phyloP scores from a whole-genome alignment of 2,888 invertebrate genomes.

The Xiphydria camelus region DNA sequence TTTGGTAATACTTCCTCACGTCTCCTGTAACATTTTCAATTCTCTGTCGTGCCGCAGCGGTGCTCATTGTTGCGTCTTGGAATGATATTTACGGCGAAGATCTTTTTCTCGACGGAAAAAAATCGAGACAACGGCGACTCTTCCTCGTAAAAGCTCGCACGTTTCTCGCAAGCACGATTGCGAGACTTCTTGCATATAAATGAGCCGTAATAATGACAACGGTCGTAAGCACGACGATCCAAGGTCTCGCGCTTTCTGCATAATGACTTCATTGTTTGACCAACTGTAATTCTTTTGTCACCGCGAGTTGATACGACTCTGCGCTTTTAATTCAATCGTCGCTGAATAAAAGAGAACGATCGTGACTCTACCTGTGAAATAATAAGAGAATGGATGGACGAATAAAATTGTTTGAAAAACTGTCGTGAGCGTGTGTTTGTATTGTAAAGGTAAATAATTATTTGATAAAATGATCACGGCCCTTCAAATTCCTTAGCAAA shows the following conservation, averaged over 20 bases:
- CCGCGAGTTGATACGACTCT: constrained; percentile 9
- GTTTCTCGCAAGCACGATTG: constrained; percentile 8
- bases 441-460: too few species aligned
- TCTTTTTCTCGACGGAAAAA: too few species aligned
- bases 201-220: constrained; percentile 20
- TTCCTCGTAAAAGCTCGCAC: too few species aligned
- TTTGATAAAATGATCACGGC: too few species aligned
- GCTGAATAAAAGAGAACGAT: constrained; percentile 4
- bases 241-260: constrained; percentile 25
- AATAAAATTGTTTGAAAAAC: background rate
- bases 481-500: too few species aligned
- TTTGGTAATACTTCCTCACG: too few species aligned
- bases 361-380: background rate
- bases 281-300: constrained; percentile 17
- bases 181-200: constrained; percentile 11
- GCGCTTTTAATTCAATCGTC: background rate
- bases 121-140: too few species aligned
- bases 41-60: background rate
- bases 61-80: constrained; percentile 15
- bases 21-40: too few species aligned
- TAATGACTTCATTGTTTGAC: constrained; percentile 27
- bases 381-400: background rate
- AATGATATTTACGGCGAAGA: constrained; percentile 11
- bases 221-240: constrained; percentile 15
- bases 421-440: too few species aligned